Base-by-base conservation (phyloP, 2,113 vertebrate genomes). In the Amphiprion ocellaris region DNA sequence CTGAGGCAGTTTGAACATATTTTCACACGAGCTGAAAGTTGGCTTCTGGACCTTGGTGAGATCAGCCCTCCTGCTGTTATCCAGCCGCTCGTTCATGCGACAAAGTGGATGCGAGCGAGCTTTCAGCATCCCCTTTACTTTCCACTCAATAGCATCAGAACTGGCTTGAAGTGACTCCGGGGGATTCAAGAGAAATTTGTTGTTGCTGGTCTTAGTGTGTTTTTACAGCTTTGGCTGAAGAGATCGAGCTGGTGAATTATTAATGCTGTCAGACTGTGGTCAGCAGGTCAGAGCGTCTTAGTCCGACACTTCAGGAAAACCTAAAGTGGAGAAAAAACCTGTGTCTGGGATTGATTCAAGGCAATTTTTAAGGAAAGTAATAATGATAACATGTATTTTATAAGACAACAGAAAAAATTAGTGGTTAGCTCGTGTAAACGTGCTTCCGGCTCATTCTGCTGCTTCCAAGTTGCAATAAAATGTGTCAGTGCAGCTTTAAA, bases 241-340 rank as follows among this genome's bases (percentile, higher is more conserved):
- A 71, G 62, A 63, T 81, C 58, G 54, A 74, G 5, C 21, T 44
- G 47, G 21, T 87, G 85, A 86, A 86, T 91, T 78, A 84, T 82
- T 84, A 65, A 91, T 79, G 72, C 17, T 77, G n/a, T 69, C 26
- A 74, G 50, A 69, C 53, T 74, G 71, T 77, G 73, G 77, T 61
- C 74, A 44, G 53, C 68, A 52, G 79, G 82, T 70, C 82, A 80
- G 54, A 9, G 24, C 53, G 39, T 64, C 63, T 86, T 44, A 68
- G 15, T 62, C 15, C 44, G 74, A 69, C 50, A 63, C 63, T 62
- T 68, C 69, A 23, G 33, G 77, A 65, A 60, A 54, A 76, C 11
- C 19, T 47, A 14, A 41, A 39, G 33, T 68, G 60, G 23, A 78
- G 23, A 3, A 44, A 12, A 15, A 44, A 37, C 33, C 33, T 58